These are phyloP conservation scores for Amiota mariae DNA, from an alignment of 2,888 invertebrate genomes.

Conservation along the genomic window DNA sequence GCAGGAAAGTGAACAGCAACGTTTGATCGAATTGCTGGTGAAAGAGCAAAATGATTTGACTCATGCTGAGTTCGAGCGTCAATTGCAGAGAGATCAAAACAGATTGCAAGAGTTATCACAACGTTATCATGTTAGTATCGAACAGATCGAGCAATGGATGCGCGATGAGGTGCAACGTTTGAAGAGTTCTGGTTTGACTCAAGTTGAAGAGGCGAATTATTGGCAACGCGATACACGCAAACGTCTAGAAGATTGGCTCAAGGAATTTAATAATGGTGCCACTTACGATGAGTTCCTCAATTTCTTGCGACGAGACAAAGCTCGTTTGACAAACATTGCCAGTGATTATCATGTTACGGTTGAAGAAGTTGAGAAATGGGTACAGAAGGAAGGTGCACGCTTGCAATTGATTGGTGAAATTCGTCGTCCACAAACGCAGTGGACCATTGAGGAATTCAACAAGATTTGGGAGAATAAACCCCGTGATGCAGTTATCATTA, in stretches of 20 bases:
- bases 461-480: slow-evolving; percentile 42
- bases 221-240: slow-evolving; percentile 68
- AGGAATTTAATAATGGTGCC: slow-evolving; percentile 57
- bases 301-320: slow-evolving; percentile 63
- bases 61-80: slow-evolving; percentile 61
- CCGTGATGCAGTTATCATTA: slow-evolving; percentile 10
- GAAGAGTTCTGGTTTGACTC: slow-evolving; percentile 59
- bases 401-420: slow-evolving; percentile 61
- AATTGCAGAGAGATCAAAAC: slow-evolving; percentile 58
- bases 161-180: slow-evolving; percentile 60
- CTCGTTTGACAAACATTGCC: slow-evolving; percentile 61
- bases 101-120: slow-evolving; percentile 60
- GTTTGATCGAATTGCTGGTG: slow-evolving; percentile 65
- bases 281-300: slow-evolving; percentile 61
- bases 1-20: slow-evolving; percentile 66
- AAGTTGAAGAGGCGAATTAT: slow-evolving; percentile 60
- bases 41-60: slow-evolving; percentile 62
- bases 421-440: slow-evolving; percentile 52
- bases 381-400: slow-evolving; percentile 65
- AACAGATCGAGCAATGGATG: slow-evolving; percentile 66
- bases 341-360: slow-evolving; percentile 66
- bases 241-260: slow-evolving; percentile 62
- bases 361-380: slow-evolving; percentile 69
- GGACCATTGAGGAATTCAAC: slow-evolving; percentile 48
- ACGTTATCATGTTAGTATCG: slow-evolving; percentile 63